Evolutionary conservation across 92 coral and sea anemone genomes (phyloP), one percentile per base, ranked within the genome.

Genomic region (Phenganax stokvisi): DNA sequence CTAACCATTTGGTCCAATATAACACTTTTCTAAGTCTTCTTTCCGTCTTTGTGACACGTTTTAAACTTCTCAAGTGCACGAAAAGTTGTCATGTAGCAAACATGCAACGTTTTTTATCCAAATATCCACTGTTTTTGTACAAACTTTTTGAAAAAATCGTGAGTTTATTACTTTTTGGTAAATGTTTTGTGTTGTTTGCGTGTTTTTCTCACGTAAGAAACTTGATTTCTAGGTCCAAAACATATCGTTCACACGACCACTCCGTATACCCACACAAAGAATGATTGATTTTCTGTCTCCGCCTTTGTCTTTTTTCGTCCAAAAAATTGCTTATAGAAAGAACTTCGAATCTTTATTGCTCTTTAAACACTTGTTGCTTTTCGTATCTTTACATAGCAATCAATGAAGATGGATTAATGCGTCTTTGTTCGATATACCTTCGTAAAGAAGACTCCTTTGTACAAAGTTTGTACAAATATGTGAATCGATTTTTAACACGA

Each of bases 381-480:
- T 68, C 47, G 73, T 68, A 68, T 68, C 73, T 68, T 68, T 68
- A 27, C 53, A 68, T 30, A 68, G 73, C 31, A 66, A 66, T 66
- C 51, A 10, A 66, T 29, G 16, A 13, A 8, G 72, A 68, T 37
- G 29, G 0, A 68, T 52, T 68, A 53, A 13, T 20, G 2, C 52
- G 37, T 64, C 73, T 68, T 68, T 68, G 73, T 68, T 68, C 37
- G 12, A 17, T 13, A 8, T 11, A 0, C 7, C 17, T 10, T 30
- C 0, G 9, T 53, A 37, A 68, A 68, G 73, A 68, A 68, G 73
- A 53, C 5, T 30, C 47, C 73, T 68, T 68, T 68, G 73, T 68
- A 37, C 47, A 53, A 3, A 68, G 73, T 68, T 68, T 68, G 73
- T 68, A 28, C 73, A 68, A 68, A 68, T 68, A 68, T 68, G 47